Evolutionary conservation across 1,140 invertebrate species (phyloP).

Genomic region (Chelonus insularis): DNA sequence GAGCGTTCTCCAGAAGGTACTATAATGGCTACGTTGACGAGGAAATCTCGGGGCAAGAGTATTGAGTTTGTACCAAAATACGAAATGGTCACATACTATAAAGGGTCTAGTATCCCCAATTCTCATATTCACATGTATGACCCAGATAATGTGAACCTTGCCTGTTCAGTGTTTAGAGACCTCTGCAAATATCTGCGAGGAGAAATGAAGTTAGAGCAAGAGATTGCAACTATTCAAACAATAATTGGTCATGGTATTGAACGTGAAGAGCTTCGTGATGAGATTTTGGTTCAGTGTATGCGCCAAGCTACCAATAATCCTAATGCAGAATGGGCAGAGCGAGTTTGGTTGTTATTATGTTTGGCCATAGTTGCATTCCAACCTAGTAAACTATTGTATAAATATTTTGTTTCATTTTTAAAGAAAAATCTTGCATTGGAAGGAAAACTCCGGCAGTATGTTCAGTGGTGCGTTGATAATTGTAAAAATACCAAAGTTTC

Average conservation of each 20-base stretch:
- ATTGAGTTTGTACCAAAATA: slow-evolving; percentile 83
- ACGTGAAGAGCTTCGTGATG: slow-evolving; percentile 84
- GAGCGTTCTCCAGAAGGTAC: slow-evolving; percentile 82
- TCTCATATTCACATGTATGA: slow-evolving; percentile 95
- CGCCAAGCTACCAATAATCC: slow-evolving; percentile 83
- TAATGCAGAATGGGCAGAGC: slow-evolving; percentile 75
- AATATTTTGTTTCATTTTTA: slow-evolving; percentile 75
- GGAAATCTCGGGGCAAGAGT: slow-evolving; percentile 73
- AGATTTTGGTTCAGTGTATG: slow-evolving; percentile 87
- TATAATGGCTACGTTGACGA: slow-evolving; percentile 86
- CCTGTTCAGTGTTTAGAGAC: slow-evolving; percentile 89
- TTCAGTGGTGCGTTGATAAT: slow-evolving; percentile 93
- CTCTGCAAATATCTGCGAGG: slow-evolving; percentile 84
- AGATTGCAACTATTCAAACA: slow-evolving; percentile 79
- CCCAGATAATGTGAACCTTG: slow-evolving; percentile 88
- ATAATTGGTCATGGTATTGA: slow-evolving; percentile 86
- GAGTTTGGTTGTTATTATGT: slow-evolving; percentile 88
- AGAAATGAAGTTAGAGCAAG: slow-evolving; percentile 80
- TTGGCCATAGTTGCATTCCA: slow-evolving; percentile 89
- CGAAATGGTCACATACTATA: slow-evolving; percentile 91
- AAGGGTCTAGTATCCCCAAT: slow-evolving; percentile 85
- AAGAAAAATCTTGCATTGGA: slow-evolving; percentile 73
- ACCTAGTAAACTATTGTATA: slow-evolving; percentile 84
- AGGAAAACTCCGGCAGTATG: slow-evolving; percentile 79
- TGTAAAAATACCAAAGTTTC: slow-evolving; percentile 84